Evolutionary conservation across 2,797 vertebrate species (phyloP).

Genomic region (Pyrocephalus nanus): DNA sequence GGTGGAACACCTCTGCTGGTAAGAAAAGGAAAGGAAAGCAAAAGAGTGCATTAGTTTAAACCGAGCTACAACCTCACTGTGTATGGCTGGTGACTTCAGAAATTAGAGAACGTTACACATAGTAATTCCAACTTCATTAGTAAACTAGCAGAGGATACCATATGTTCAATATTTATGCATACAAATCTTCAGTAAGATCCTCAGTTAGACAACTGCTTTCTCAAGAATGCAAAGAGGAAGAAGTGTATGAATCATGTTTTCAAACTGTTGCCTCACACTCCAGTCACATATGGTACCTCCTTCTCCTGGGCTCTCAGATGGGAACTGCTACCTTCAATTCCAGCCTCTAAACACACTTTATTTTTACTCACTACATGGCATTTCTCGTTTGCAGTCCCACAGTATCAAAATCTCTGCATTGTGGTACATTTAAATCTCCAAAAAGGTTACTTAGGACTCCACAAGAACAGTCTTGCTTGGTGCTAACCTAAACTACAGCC

Average conservation of each 20-base stretch:
- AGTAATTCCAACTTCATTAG: neutral
- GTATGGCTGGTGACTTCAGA: neutral
- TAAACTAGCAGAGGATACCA: conserved; percentile 15
- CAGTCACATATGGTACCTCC: neutral
- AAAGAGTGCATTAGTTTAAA: neutral
- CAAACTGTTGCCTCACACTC: conserved; percentile 39
- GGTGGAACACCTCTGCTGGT: conserved; percentile 76
- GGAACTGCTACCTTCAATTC: neutral
- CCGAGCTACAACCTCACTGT: neutral
- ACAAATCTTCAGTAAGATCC: neutral
- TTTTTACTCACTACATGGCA: neutral
- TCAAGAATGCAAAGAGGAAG: conserved; percentile 10
- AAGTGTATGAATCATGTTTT: conserved; percentile 34
- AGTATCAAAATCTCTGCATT: neutral
- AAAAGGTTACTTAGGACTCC: neutral
- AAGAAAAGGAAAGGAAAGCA: conserved; percentile 3
- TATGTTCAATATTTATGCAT: conserved; percentile 44
- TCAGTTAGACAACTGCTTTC: conserved; percentile 24
- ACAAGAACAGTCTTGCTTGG: neutral
- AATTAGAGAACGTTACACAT: neutral
- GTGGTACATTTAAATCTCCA: neutral
- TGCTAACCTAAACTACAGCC: neutral
- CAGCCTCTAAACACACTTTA: neutral
- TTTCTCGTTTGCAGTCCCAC: neutral
- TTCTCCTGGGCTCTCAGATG: neutral